These are phyloP conservation scores for Cotesia glomerata DNA, from an alignment of 1,140 invertebrate genomes.

Conservation along the genomic window DNA sequence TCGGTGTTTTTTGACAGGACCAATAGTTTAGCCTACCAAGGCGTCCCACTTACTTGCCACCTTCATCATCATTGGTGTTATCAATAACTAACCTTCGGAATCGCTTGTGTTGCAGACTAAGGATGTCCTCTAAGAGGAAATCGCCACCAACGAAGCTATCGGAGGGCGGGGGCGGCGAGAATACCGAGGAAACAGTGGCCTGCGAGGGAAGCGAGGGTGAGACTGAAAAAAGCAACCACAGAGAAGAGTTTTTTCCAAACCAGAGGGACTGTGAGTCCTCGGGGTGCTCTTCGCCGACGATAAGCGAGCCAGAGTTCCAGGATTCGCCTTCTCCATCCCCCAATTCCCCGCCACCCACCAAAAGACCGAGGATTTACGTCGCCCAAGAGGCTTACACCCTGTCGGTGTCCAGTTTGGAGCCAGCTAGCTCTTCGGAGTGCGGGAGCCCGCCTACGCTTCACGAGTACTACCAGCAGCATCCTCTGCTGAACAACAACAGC, in stretches of 20 bases:
- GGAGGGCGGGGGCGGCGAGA: slow-evolving; percentile 75
- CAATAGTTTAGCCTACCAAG: too few species aligned
- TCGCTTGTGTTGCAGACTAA: slow-evolving; percentile 70
- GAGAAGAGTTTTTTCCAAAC: slow-evolving; percentile 46
- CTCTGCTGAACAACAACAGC: slow-evolving; percentile 57
- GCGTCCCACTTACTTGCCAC: too few species aligned
- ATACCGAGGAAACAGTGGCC: slow-evolving; percentile 62
- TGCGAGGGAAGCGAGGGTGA: slow-evolving; percentile 16
- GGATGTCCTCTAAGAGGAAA: slow-evolving; percentile 93
- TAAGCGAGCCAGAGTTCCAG: slow-evolving; percentile 55
- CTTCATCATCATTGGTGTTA: too few species aligned
- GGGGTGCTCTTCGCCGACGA: slow-evolving; percentile 58
- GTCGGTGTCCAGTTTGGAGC: slow-evolving; percentile 44
- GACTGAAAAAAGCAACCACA: background rate
- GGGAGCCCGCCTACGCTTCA: slow-evolving; percentile 70
- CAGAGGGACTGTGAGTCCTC: slow-evolving; percentile 49
- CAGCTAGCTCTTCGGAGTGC: slow-evolving; percentile 72
- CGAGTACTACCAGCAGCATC: slow-evolving; percentile 57
- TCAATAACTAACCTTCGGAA: slow-evolving; percentile 22
- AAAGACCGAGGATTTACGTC: slow-evolving; percentile 48
- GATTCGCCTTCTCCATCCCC: slow-evolving; percentile 56
- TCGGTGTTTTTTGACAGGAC: too few species aligned
- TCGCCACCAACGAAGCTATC: slow-evolving; percentile 88
- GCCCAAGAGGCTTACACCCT: slow-evolving; percentile 25
- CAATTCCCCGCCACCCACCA: slow-evolving; percentile 48